A percentile compares a stretch with the other conserved stretches of the same genome.
Conservation (phyloP, 2,888 invertebrate genomes). For the Melanargia galathea region DNA sequence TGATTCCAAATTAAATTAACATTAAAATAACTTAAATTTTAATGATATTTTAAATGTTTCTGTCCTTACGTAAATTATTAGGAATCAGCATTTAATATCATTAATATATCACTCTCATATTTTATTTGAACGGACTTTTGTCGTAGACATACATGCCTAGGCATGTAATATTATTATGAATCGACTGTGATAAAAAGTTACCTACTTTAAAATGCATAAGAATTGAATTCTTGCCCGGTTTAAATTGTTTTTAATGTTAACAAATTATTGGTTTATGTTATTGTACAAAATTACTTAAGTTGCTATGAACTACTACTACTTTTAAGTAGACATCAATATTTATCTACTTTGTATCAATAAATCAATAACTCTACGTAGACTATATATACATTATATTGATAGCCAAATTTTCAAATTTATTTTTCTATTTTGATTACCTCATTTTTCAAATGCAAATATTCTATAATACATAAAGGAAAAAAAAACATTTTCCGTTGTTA, state of each 20-base stretch:
- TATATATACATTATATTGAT: too few species aligned
- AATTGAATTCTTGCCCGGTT: constrained; percentile 49
- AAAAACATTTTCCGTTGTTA: too few species aligned
- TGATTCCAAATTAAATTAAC: neutral
- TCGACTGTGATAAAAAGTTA: constrained; percentile 64
- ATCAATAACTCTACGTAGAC: too few species aligned
- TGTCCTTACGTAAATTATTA: too few species aligned
- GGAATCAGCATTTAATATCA: neutral
- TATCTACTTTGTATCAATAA: constrained; percentile 11
- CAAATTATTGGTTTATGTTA: constrained; percentile 12
- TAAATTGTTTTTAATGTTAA: constrained; percentile 9
- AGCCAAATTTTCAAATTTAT: too few species aligned
- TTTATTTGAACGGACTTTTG: constrained; percentile 12
- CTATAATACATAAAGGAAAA: too few species aligned
- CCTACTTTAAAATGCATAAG: constrained; percentile 54
- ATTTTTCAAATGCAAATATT: too few species aligned
- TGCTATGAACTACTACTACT: constrained; percentile 17
- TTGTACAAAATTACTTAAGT: neutral
- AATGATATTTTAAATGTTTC: too few species aligned
- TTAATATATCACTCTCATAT: neutral
- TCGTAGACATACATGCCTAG: constrained; percentile 6
- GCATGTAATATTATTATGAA: constrained; percentile 31
- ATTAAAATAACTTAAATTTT: neutral
- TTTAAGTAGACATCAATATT: constrained; percentile 16
- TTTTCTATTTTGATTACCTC: too few species aligned